These are phyloP conservation scores for Lysiphlebus fabarum DNA, from an alignment of 1,140 invertebrate species.

Conservation along the genomic window DNA sequence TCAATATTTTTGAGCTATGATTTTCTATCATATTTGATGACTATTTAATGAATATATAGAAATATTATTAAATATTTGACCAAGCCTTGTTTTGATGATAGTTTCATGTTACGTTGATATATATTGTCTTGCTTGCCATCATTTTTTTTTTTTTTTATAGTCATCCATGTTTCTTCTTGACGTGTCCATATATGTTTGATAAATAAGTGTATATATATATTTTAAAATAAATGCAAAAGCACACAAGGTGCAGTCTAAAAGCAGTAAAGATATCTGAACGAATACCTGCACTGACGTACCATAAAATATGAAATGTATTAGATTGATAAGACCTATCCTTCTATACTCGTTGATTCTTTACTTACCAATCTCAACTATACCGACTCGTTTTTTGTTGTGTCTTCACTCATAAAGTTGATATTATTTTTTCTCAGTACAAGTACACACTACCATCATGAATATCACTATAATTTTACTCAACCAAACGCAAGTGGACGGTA, in stretches of 20 bases:
- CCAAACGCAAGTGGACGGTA: conserved; percentile 10
- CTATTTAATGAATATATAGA: neutral
- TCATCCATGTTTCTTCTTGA: neutral
- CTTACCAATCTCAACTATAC: neutral
- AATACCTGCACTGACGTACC: conserved; percentile 18
- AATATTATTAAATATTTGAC: too few relatives aligned
- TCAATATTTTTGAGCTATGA: neutral
- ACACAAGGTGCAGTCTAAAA: conserved; percentile 22
- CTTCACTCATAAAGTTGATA: neutral
- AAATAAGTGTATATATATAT: neutral
- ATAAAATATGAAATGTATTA: conserved; percentile 48
- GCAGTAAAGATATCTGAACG: conserved; percentile 17
- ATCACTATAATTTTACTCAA: neutral
- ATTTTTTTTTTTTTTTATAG: neutral
- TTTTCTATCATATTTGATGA: neutral
- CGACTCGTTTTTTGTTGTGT: conserved; percentile 4
- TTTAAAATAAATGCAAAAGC: conserved; percentile 30
- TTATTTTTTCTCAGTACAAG: too few relatives aligned
- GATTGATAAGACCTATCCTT: conserved; percentile 44
- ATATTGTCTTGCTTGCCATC: neutral
- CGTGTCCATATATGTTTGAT: neutral
- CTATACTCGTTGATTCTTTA: neutral
- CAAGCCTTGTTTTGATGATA: too few relatives aligned
- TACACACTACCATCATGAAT: too few relatives aligned
- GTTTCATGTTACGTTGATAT: neutral